Base-by-base conservation (phyloP, 2,888 invertebrate genomes). In the Tachina fera region DNA sequence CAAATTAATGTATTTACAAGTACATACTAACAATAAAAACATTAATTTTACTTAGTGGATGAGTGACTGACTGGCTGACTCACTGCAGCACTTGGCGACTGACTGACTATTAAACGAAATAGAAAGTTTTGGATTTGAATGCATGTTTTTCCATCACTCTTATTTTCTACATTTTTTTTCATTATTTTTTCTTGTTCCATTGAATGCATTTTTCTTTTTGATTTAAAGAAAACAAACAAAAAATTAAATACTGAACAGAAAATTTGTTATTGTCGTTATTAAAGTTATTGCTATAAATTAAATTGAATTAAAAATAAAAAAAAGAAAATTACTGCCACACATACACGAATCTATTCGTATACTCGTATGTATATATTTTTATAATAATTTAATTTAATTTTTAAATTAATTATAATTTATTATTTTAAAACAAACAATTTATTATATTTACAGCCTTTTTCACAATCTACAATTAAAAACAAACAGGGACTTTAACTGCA, bases 161-260 rank as follows among this genome's bases (percentile, higher is more conserved):
- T 78, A 41, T 70, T 76, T 77, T 83, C 45, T 51, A 58, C 68
- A 60, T 49, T 13, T 60, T 51, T 61, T 51, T 43, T 75, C 49
- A 49, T 74, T 71, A 72, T 77, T 43, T 80, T n/a, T 67, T 83
- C 83, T 83, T 83, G 86, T 86, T 86, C 83, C 86, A 68, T 72
- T 86, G 86, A 80, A 79, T 83, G 81, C 75, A 72, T 83, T 86
- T 82, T 75, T 56, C 22, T 56, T 77, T 77, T 77, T 47, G 8
- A 11, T 13, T 51, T 45, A 45, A 45, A 43, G 61, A 51, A 41
- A 45, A 43, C 61, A 45, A n/a, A n/a, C 14, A 39, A 10, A 43
- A 45, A 72, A 31, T 31, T 31, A 60, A 61, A 16, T 14, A 14
- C 61, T 1, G 43, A 16, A 5, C 58, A 51, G 19, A 56, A 45